Percentiles rank a stretch among this genome's conserved stretches.
Evolutionary conservation across 2,888 invertebrate species (phyloP).

Genomic region (Drosophila paranaensis): DNA sequence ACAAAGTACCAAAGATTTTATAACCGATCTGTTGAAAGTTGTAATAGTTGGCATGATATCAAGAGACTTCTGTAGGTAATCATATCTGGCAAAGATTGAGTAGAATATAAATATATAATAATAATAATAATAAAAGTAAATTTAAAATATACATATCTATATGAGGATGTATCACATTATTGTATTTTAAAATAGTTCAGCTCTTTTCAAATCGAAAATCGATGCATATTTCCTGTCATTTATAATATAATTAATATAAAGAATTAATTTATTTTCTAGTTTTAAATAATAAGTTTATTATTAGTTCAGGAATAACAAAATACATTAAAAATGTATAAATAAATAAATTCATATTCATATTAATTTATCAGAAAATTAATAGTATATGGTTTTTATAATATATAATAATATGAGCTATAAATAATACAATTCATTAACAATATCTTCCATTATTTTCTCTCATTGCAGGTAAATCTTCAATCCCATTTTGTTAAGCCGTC

Average conservation of each 20-base stretch:
- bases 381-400: too few species aligned
- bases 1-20: background rate
- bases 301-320: too few species aligned
- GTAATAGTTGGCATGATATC: background rate
- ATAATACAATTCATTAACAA: constrained; percentile 13
- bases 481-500: background rate
- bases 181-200: background rate
- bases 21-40: background rate
- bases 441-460: constrained; percentile 26
- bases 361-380: too few species aligned
- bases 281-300: too few species aligned
- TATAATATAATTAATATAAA: too few species aligned
- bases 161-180: background rate
- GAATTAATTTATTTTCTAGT: too few species aligned
- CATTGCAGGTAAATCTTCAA: constrained; percentile 60
- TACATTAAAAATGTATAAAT: background rate
- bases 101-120: too few species aligned
- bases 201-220: background rate
- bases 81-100: too few species aligned
- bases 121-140: too few species aligned
- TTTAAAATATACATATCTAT: background rate
- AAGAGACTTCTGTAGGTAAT: too few species aligned
- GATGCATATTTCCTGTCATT: too few species aligned
- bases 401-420: too few species aligned
- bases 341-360: background rate